These are phyloP conservation scores for Polia nebulosa DNA, from an alignment of 2,888 invertebrate genomes.

Conservation along the genomic window DNA sequence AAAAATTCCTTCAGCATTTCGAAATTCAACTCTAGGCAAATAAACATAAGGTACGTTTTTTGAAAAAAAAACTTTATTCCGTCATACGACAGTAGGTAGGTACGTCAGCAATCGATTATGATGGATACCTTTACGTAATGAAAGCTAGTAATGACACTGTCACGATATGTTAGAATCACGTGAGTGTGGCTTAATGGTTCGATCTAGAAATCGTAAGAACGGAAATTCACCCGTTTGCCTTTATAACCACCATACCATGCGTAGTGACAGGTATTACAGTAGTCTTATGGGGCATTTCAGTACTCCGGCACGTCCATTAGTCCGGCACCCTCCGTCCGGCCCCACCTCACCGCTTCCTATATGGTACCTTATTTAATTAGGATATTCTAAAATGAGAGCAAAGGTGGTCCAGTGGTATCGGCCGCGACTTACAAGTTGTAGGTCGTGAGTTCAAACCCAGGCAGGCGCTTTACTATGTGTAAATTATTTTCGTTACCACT, in stretches of 20 bases:
- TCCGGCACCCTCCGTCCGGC: no score
- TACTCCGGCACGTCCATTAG: no score
- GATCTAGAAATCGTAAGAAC: slow-evolving; percentile 55
- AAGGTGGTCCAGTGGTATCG: no score
- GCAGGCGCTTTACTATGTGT: no score
- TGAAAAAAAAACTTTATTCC: background rate
- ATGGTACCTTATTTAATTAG: no score
- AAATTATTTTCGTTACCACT: no score
- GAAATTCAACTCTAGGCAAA: background rate
- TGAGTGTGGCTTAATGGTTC: slow-evolving; percentile 39
- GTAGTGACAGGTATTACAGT: background rate
- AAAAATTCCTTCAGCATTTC: background rate
- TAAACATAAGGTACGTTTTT: background rate
- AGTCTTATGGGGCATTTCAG: no score
- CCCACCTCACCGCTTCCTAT: no score
- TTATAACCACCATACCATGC: background rate
- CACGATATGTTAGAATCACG: slow-evolving; percentile 31
- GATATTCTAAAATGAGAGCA: no score
- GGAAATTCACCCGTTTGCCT: slow-evolving; percentile 28
- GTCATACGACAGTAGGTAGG: background rate
- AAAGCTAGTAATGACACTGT: slow-evolving; percentile 26
- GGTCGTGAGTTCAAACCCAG: no score
- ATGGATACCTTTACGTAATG: slow-evolving; percentile 4
- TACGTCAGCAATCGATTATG: background rate
- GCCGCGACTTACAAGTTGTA: no score